These are phyloP conservation scores for Actenoides hombroni DNA, from an alignment of 2,113 vertebrate species.

Conservation along the genomic window DNA sequence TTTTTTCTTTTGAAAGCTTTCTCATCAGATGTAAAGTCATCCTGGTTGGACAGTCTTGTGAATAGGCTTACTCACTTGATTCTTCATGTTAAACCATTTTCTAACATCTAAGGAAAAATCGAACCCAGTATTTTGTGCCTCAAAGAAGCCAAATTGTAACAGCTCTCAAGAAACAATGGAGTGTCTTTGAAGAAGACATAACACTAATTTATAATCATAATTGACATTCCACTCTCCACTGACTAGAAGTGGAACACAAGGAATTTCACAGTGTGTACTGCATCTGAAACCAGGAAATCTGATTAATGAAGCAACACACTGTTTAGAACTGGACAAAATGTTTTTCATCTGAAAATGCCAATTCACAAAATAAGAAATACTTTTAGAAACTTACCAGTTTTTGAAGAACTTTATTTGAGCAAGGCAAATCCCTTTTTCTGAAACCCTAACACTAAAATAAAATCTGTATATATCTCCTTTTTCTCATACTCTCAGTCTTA, in stretches of 20 bases:
- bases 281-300: neutral
- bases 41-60: neutral
- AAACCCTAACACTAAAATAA: neutral
- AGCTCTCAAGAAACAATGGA: neutral
- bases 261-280: neutral
- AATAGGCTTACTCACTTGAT: neutral
- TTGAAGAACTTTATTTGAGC: neutral
- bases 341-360: neutral
- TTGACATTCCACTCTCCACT: neutral
- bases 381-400: neutral
- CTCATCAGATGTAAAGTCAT: neutral
- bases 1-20: neutral
- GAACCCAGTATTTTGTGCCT: neutral
- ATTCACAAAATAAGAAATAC: neutral
- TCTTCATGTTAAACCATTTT: neutral
- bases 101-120: neutral
- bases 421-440: neutral
- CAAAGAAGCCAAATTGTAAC: neutral
- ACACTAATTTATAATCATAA: neutral
- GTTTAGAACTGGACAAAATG: neutral
- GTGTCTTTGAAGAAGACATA: conserved; percentile 11
- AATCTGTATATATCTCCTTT: neutral
- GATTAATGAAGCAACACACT: neutral
- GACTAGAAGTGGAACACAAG: neutral
- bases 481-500: neutral